Conservation (phyloP, 2,888 invertebrate genomes). For the Calephelis perditalis region DNA sequence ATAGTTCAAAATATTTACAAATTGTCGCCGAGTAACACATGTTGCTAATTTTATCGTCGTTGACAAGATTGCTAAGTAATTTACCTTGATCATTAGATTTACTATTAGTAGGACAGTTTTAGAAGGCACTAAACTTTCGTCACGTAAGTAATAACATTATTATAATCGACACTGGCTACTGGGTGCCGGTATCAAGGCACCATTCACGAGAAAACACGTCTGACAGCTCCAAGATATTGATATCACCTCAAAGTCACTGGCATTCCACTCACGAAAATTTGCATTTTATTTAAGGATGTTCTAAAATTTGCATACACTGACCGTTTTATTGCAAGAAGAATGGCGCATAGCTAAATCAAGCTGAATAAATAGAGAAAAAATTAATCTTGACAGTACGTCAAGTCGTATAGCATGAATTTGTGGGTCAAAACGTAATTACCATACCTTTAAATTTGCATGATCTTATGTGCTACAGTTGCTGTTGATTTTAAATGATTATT, state of each 20-base stretch:
- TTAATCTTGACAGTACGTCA: constrained; percentile 70
- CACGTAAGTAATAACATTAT: constrained; percentile 44
- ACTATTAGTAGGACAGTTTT: constrained; percentile 29
- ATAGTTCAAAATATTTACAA: constrained; percentile 44
- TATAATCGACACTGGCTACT: constrained; percentile 44
- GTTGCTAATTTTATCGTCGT: constrained; percentile 56
- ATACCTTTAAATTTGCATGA: constrained; percentile 53
- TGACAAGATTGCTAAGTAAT: constrained; percentile 36
- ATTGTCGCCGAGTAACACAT: constrained; percentile 50
- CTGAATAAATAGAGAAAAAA: constrained; percentile 72
- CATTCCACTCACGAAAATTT: constrained; percentile 44
- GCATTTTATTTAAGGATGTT: constrained; percentile 52
- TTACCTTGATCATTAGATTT: constrained; percentile 30
- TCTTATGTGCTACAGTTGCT: constrained; percentile 44
- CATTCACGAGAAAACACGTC: constrained; percentile 43
- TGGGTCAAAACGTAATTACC: constrained; percentile 38
- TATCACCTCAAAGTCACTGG: constrained; percentile 41
- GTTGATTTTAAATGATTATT: constrained; percentile 51
- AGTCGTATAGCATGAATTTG: constrained; percentile 44
- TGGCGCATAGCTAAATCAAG: constrained; percentile 73
- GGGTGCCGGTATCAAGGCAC: constrained; percentile 55
- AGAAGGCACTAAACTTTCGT: constrained; percentile 36
- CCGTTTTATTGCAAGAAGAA: constrained; percentile 66
- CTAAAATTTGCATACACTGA: constrained; percentile 56
- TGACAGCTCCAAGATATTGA: constrained; percentile 34